Conservation (phyloP, 2,113 vertebrate species). For the Proteles cristata region DNA sequence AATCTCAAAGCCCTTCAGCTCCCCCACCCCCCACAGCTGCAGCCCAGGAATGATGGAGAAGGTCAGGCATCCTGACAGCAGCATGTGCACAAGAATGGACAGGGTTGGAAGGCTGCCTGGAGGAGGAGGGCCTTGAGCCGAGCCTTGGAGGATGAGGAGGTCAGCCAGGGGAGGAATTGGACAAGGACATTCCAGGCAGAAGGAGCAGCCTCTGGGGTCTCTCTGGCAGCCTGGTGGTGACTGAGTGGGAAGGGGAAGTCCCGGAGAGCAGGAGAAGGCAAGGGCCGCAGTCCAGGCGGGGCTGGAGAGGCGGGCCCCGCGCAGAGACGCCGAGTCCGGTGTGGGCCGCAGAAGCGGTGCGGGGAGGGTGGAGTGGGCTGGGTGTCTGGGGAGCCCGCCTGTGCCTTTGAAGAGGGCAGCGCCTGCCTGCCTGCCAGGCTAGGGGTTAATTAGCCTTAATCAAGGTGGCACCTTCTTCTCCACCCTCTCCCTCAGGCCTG, state of each 20-base stretch:
- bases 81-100: not conserved
- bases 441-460: slow-evolving; percentile 76
- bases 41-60: not conserved
- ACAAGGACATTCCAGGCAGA: not conserved
- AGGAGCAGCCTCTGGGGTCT: not conserved
- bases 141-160: not conserved
- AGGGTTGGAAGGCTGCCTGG: not conserved
- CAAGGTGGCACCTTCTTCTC: slow-evolving; percentile 47
- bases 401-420: slow-evolving; percentile 70
- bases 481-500: slow-evolving; percentile 23
- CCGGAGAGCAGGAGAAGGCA: not conserved
- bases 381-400: slow-evolving; percentile 5
- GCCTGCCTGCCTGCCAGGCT: not conserved
- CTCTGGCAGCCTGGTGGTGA: not conserved
- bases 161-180: not conserved
- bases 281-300: not conserved
- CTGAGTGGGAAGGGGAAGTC: not conserved
- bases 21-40: not conserved
- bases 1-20: not conserved
- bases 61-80: not conserved
- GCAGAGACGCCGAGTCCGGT: slow-evolving; percentile 6
- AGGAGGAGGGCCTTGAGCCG: not conserved
- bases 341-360: not conserved
- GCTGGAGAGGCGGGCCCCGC: not conserved
- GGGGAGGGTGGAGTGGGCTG: not conserved